Evolutionary conservation across 2,888 invertebrate species (phyloP).

Genomic region (Drosophila glabriapex): DNA sequence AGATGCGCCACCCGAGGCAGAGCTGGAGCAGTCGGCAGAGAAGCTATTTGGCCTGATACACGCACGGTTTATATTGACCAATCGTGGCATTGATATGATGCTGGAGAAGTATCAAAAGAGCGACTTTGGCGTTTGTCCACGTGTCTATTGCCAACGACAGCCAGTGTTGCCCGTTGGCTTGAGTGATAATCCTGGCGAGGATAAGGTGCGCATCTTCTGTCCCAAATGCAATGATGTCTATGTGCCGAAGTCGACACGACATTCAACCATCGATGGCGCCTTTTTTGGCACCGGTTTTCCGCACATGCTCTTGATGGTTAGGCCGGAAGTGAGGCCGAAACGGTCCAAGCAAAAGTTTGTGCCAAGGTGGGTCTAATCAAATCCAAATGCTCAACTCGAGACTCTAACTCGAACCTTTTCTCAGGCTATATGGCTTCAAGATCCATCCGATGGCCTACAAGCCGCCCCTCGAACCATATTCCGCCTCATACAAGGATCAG

Average conservation of each 20-base stretch:
- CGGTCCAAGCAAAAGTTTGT: slow-evolving; percentile 98
- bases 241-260: slow-evolving; percentile 98
- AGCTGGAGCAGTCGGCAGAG: slow-evolving; percentile 99
- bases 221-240: slow-evolving; percentile 99
- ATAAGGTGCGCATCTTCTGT: slow-evolving; percentile 99
- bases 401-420: neutral
- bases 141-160: slow-evolving; percentile 99
- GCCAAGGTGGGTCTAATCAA: slow-evolving; percentile 90
- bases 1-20: slow-evolving; percentile 97
- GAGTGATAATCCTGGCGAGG: slow-evolving; percentile 99
- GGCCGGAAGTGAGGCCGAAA: slow-evolving; percentile 99
- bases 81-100: slow-evolving; percentile 99
- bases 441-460: slow-evolving; percentile 60
- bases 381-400: neutral
- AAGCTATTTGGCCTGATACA: slow-evolving; percentile 99
- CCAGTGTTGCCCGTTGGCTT: slow-evolving; percentile 98
- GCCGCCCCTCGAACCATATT: neutral
- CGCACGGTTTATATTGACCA: slow-evolving; percentile 99
- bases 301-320: slow-evolving; percentile 99
- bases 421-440: slow-evolving; percentile 66
- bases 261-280: slow-evolving; percentile 99
- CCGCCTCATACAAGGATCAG: slow-evolving; percentile 19
- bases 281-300: slow-evolving; percentile 99
- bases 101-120: slow-evolving; percentile 99
- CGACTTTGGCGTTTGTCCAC: slow-evolving; percentile 98